Evolutionary conservation across 2,888 invertebrate genomes (phyloP).

Genomic region (Cylloceria caligata): DNA sequence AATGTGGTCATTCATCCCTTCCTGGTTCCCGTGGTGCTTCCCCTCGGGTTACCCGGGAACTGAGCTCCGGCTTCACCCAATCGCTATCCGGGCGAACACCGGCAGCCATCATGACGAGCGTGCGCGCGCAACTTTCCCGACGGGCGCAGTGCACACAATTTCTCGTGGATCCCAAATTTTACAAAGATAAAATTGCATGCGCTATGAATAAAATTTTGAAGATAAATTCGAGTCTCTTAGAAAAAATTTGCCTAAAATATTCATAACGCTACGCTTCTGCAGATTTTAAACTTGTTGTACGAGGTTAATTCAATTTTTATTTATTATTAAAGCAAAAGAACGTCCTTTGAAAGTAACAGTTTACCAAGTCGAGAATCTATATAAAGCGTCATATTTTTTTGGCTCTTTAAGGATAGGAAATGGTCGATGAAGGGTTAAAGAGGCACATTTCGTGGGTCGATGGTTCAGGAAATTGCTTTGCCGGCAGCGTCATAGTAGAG

Average conservation of each 20-base stretch:
- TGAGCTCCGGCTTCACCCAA: conserved; percentile 63
- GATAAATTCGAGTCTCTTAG: background rate
- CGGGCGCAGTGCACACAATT: conserved; percentile 28
- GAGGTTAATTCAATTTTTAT: conserved; percentile 18
- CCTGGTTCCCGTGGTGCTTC: conserved; percentile 73
- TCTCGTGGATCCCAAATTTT: conserved; percentile 10
- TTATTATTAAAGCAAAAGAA: conserved; percentile 9
- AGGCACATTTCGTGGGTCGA: conserved; percentile 59
- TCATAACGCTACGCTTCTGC: background rate
- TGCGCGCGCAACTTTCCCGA: conserved; percentile 78
- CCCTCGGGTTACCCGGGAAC: conserved; percentile 65
- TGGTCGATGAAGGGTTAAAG: conserved; percentile 56
- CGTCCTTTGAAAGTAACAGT: conserved; percentile 24
- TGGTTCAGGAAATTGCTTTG: conserved; percentile 66
- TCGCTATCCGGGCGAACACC: conserved; percentile 59
- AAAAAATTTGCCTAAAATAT: background rate
- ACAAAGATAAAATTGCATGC: conserved; percentile 17
- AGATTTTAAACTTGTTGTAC: background rate
- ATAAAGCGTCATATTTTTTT: conserved; percentile 49
- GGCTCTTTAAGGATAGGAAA: conserved; percentile 41
- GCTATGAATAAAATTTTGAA: background rate
- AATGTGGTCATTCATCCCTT: conserved; percentile 78
- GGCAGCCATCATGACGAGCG: conserved; percentile 80
- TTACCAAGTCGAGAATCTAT: conserved; percentile 3
- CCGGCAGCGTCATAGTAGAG: conserved; percentile 49